Conservation (phyloP, 2,113 vertebrate genomes). For the Oreochromis niloticus region DNA sequence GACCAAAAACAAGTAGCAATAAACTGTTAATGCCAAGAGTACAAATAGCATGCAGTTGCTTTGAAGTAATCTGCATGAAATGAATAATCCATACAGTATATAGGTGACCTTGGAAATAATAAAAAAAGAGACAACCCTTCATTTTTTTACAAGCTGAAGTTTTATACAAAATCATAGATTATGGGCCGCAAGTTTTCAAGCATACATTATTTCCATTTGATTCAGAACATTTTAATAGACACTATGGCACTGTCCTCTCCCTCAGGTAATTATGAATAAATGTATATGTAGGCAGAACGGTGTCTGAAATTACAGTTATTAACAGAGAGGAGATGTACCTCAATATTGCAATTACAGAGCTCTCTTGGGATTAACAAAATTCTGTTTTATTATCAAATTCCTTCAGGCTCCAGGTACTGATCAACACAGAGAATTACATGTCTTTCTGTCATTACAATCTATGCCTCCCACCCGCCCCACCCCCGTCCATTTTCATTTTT, state of each 20-base stretch:
- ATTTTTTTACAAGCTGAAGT: not conserved
- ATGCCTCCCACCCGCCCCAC: not conserved
- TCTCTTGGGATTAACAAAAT: slow-evolving; percentile 58
- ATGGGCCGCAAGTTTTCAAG: not conserved
- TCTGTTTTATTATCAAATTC: slow-evolving; percentile 69
- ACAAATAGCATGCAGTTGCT: not conserved
- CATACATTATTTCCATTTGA: slow-evolving; percentile 35
- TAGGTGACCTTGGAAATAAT: not conserved
- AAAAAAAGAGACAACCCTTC: not conserved
- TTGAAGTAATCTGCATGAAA: not conserved
- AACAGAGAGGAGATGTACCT: slow-evolving; percentile 58
- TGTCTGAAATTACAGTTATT: slow-evolving; percentile 67
- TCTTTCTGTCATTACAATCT: slow-evolving; percentile 20
- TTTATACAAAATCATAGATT: slow-evolving; percentile 17
- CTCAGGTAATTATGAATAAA: slow-evolving; percentile 68
- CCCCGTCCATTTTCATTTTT: not conserved
- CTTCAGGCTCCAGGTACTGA: slow-evolving; percentile 61
- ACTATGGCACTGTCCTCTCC: slow-evolving; percentile 38
- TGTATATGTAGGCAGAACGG: slow-evolving; percentile 57
- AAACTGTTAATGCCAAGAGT: not conserved
- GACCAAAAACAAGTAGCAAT: not conserved
- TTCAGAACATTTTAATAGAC: slow-evolving; percentile 56
- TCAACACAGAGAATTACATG: slow-evolving; percentile 52
- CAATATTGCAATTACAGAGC: slow-evolving; percentile 60
- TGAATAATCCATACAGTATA: not conserved